Evolutionary conservation across 2,113 vertebrate species (phyloP), one percentile per base, ranked within the genome.

Genomic region (Thalassoma bifasciatum): DNA sequence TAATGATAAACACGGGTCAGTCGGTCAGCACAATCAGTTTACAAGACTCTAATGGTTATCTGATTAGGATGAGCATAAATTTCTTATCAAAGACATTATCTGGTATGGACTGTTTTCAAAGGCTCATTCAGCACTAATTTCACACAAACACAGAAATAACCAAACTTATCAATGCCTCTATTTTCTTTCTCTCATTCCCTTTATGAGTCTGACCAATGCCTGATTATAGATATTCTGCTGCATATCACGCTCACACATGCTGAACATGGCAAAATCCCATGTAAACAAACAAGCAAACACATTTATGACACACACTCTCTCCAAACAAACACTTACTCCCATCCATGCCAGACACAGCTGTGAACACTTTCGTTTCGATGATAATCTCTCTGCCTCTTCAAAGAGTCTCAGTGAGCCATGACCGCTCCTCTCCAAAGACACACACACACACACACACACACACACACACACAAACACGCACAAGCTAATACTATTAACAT

Each of bases 311-410:
- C 42, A 4, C 30, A 30, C 30, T 30, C 3, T 30, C 30, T 30
- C 30, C 30, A 30, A 30, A 30, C 30, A 30, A 30, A 30, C 30
- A 30, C 30, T 30, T 30, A 30, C 47, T 16, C 22, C 5, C 21
- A 44, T 58, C 36, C n/a, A 83, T 89, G 88, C 79, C 89, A 89
- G 68, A 73, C 82, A 87, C 90, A 93, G 91, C 91, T 92, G 91
- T 86, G 86, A 86, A 73, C 65, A 67, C 76, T 84, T 66, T 77
- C 37, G 2, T 86, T 86, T 82, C 74, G 69, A 75, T 10, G 61
- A 77, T 88, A 88, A 85, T 86, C 78, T 80, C 89, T 75, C 66
- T 40, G 74, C 75, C 58, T 75, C 58, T 75, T 80, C 67, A 81
- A 72, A 85, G 82, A 84, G 75, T 76, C 66, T 81, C 56, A 77